phyloP scores from a whole-genome alignment of 2,113 vertebrate species.

The Potamarius usumacintae region DNA sequence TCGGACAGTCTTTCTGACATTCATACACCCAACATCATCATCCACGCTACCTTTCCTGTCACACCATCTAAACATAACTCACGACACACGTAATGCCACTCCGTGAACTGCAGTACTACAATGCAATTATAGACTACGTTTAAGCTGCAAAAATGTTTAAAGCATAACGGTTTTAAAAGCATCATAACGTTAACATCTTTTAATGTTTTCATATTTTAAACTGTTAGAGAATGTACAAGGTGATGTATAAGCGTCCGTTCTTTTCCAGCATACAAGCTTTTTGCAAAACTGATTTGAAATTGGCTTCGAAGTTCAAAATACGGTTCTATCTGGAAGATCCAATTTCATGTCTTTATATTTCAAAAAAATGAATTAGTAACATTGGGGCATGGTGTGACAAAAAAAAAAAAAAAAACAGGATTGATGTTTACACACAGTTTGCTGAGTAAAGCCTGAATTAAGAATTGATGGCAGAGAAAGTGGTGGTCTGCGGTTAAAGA shows the following conservation, averaged over 20 bases:
- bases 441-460: constrained; percentile 28
- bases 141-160: constrained; percentile 32
- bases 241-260: background rate
- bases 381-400: background rate
- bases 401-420: too few relatives aligned
- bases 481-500: constrained; percentile 23
- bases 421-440: background rate
- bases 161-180: constrained; percentile 40
- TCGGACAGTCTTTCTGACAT: constrained; percentile 32
- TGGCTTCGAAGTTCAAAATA: background rate
- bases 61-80: constrained; percentile 29
- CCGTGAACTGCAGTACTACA: constrained; percentile 35
- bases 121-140: constrained; percentile 27
- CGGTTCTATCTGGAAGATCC: background rate
- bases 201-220: background rate
- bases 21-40: background rate
- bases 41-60: constrained; percentile 3
- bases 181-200: background rate
- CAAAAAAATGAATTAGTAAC: background rate
- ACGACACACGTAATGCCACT: constrained; percentile 46
- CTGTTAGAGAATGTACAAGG: background rate
- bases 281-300: background rate
- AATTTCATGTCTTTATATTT: background rate
- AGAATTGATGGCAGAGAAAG: constrained; percentile 17
- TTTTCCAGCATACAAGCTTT: background rate